Evolutionary conservation across 2,888 invertebrate genomes (phyloP), one percentile per base, ranked within the genome.

Genomic region (Agrotis clavis): DNA sequence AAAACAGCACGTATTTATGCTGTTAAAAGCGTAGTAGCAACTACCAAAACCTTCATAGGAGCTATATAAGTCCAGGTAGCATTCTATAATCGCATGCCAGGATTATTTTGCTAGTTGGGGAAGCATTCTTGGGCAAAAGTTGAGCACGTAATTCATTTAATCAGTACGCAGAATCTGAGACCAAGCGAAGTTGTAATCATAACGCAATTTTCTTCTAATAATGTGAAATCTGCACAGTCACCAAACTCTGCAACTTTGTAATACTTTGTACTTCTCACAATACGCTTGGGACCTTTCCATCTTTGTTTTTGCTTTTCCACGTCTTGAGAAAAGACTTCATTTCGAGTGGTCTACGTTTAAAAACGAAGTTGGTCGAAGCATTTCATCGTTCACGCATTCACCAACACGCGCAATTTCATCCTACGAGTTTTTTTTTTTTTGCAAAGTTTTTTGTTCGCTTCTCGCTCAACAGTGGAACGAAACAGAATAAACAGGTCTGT

Each of bases 401-500:
- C 75, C 72, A 83, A 86, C 78, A 72, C 82, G 85, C 85, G 86
- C 87, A 89, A 88, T 89, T 88, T 84, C 67, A 74, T 74, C 74
- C 75, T 74, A 72, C 67, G 51, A 69, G 54, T 86, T 89, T 89
- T 90, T 89, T 89, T 89, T 90, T 89, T 89, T 90, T 89, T 87
- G 83, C 74, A 25, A 66, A 67, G 71, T 71, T 88, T 92, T 92
- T 88, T 80, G 71, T 71, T 72, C 67, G 68, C 86, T 75, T 81
- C 80, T 86, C 86, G 84, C 84, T 81, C 86, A 86, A 86, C 88
- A 81, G 87, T 89, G 89, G 86, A 91, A 89, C 89, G 89, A 90
- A 91, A 90, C 89, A 87, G 85, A 90, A 90, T 89, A 92, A 92
- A 92, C 92, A 90, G 90, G 90, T 89, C 85, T 88, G 88, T 92